Evolutionary conservation across 2,797 vertebrate species (phyloP), one percentile per base, ranked within the genome.

Genomic region (Anomalospiza imberbis): DNA sequence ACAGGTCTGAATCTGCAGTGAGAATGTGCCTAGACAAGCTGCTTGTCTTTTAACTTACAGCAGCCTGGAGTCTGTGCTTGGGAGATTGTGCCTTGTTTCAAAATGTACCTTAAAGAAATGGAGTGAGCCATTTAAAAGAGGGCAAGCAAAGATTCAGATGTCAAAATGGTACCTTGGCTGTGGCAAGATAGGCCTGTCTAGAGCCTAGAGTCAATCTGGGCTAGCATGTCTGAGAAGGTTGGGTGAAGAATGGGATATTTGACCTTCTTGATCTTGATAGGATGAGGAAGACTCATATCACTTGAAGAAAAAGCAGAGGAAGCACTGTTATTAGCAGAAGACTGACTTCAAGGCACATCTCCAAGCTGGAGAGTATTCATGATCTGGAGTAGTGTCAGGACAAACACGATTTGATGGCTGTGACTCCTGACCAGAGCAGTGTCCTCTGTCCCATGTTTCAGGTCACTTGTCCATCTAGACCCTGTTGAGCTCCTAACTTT

Each of bases 71-170:
- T 58, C 42, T 68, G 13, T 74, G 58, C 60, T 87, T 92, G 55
- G 24, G 71, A 71, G 55, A 57, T 17, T 54, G 62, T 50, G 60
- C 25, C 38, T 79, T 36, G 9, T 67, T 93, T 90, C 60, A 89
- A 85, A 91, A 90, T 40, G 34, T 85, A 34, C 76, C 63, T 86
- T 86, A 77, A 94, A 95, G 80, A 88, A 94, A 90, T 88, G 58
- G 85, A 91, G 32, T 73, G 90, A 94, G 73, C 89, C 71, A 48
- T 91, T 73, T 90, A 45, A 95, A 88, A 90, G 45, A 62, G 83
- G 85, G 88, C 63, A 94, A 90, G 38, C 71, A 93, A 93, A 81
- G 88, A 88, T 93, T 93, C 94, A 73, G 74, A 90, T 76, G 94
- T 93, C 89, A 88, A 36, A 94, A 67, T 88, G 61, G 48, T 92